These are phyloP conservation scores for Ectobius pallidus DNA, from an alignment of 2,888 invertebrate species.

Conservation along the genomic window DNA sequence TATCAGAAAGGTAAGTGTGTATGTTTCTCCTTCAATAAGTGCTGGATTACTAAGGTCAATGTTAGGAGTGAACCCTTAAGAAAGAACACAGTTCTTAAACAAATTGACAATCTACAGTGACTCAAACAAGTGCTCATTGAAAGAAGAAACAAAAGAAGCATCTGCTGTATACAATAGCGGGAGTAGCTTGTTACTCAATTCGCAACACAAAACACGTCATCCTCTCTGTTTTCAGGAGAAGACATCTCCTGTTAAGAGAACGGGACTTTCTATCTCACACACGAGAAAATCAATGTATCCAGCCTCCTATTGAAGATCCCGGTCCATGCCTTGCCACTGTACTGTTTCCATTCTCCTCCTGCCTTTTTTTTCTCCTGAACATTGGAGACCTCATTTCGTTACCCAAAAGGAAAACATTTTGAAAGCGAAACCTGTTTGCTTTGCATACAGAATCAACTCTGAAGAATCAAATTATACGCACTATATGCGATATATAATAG, in stretches of 20 bases:
- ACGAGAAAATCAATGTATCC: neutral
- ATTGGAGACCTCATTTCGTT: neutral
- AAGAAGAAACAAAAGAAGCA: too few species aligned
- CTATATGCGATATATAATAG: too few species aligned
- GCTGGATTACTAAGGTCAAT: too few species aligned
- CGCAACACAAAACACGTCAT: conserved; percentile 5
- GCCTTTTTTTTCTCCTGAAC: neutral
- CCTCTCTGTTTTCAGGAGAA: neutral
- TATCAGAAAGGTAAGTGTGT: too few species aligned
- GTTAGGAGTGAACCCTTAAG: too few species aligned
- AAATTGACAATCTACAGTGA: too few species aligned
- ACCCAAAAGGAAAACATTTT: neutral
- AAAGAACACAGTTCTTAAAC: too few species aligned
- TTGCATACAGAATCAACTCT: neutral
- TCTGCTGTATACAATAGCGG: too few species aligned
- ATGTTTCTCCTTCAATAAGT: too few species aligned
- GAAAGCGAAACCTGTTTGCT: neutral
- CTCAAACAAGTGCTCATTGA: too few species aligned
- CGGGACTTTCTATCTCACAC: neutral
- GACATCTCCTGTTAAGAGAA: too few species aligned
- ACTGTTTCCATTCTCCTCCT: neutral
- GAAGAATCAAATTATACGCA: neutral
- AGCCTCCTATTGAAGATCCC: neutral
- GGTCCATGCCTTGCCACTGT: neutral
- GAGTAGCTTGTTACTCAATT: neutral